Evolutionary conservation across 1,140 invertebrate species (phyloP), one percentile per base, ranked within the genome.

Genomic region (Bilobella aurantiaca): DNA sequence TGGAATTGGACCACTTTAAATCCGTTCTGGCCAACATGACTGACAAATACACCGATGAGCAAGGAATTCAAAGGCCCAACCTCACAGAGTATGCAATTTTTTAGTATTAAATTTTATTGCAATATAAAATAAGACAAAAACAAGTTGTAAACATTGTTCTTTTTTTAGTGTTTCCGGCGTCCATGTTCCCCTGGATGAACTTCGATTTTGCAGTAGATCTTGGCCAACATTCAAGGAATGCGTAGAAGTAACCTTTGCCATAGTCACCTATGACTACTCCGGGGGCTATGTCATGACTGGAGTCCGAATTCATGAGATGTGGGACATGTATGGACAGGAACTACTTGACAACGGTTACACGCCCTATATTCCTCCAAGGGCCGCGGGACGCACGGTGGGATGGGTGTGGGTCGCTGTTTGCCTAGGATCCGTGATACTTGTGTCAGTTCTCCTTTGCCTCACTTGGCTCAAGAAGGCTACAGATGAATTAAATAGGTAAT

Each of bases 241-340:
- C 49, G 49, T 53, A 12, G 49, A 53, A 53, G 49, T 53, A 12
- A 53, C 49, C 12, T 53, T 53, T 23, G 49, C 49, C 25, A 53
- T 53, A 16, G 49, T 53, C 23, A 23, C 23, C 8, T 53, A 53
- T 23, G 23, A 53, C 23, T 12, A 14, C 3, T 5, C 14, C 5
- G 49, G 21, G 21, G 3, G 25, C 8, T 53, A 53, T 23, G 12
- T 53, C 14, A 53, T 53, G 49, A 53, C 49, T 12, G 25, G 23
- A 23, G 12, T 23, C 5, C 14, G 49, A 23, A 53, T 53, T 53
- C 5, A 53, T 53, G 49, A 53, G 25, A 53, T 53, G 49, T 53
- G 49, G 49, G 23, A 53, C 5, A 53, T 5, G 25, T 53, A 53
- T 23, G 49, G 3, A 14, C 5, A 23, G 5, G 49, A 53, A 18